These are phyloP conservation scores for Procambarus clarkii DNA, from an alignment of 1,140 invertebrate genomes.

Conservation along the genomic window DNA sequence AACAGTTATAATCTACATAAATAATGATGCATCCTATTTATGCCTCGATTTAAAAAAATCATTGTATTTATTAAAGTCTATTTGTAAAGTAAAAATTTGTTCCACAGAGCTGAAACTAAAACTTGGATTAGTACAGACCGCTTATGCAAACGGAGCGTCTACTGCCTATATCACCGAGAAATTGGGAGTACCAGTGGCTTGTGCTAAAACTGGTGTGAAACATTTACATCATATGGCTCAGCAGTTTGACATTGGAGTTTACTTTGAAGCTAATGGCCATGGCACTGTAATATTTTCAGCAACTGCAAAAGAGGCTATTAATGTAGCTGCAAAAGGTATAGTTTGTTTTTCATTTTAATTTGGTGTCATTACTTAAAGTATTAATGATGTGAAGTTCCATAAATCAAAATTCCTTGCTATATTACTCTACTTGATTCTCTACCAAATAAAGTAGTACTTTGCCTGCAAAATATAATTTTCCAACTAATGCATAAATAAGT, in stretches of 20 bases:
- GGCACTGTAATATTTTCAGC: conserved; percentile 92
- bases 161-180: conserved; percentile 92
- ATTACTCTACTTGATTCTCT: too few species aligned
- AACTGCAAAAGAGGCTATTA: conserved; percentile 77
- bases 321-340: conserved; percentile 75
- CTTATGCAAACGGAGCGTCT: conserved; percentile 98
- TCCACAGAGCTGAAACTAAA: conserved; percentile 80
- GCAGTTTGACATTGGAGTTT: conserved; percentile 96
- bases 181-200: conserved; percentile 91
- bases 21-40: too few species aligned
- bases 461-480: background rate
- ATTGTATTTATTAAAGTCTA: background rate
- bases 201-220: conserved; percentile 96
- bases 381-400: too few species aligned
- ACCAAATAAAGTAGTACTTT: too few species aligned
- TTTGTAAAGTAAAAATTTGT: background rate
- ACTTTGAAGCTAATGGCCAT: conserved; percentile 99
- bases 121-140: conserved; percentile 95
- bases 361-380: too few species aligned
- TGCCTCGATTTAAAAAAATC: too few species aligned
- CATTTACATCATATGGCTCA: conserved; percentile 94
- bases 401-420: too few species aligned
- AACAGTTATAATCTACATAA: too few species aligned
- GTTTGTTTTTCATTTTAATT: conserved; percentile 53
- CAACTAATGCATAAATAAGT: background rate